Evolutionary conservation across 2,113 vertebrate genomes (phyloP).

Genomic region (Mirza zaza): DNA sequence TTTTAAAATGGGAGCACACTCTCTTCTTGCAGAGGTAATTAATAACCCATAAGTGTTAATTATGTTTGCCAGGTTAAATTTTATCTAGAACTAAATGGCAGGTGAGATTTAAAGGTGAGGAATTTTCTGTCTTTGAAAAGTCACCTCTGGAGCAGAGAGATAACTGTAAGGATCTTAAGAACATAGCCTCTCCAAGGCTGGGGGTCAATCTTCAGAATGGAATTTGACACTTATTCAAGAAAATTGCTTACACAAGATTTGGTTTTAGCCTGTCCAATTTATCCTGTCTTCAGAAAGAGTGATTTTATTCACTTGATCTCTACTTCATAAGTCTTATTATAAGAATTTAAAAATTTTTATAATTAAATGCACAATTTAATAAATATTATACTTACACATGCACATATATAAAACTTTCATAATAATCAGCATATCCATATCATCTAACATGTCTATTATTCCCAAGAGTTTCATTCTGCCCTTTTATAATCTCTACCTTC

Average conservation of each 20-base stretch:
- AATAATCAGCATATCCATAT: background rate
- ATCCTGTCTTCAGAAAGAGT: background rate
- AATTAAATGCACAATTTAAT: background rate
- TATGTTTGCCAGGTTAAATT: constrained; percentile 43
- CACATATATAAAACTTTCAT: background rate
- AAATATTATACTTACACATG: background rate
- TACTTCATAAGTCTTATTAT: background rate
- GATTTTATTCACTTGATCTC: background rate
- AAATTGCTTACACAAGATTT: background rate
- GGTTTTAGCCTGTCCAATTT: background rate
- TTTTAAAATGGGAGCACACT: background rate
- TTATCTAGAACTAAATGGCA: background rate
- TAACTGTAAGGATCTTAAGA: background rate
- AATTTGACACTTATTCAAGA: background rate
- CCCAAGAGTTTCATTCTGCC: background rate
- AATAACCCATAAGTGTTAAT: constrained; percentile 50
- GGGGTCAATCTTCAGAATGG: background rate
- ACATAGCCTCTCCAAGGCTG: background rate
- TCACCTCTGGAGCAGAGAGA: background rate
- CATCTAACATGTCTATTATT: background rate
- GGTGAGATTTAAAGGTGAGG: background rate
- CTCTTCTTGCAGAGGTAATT: constrained; percentile 12
- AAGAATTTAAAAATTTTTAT: background rate
- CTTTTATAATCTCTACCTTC: background rate
- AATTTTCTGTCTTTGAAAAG: background rate